Conservation (phyloP, 2,797 vertebrate species). For the Enteromius paludinosus region DNA sequence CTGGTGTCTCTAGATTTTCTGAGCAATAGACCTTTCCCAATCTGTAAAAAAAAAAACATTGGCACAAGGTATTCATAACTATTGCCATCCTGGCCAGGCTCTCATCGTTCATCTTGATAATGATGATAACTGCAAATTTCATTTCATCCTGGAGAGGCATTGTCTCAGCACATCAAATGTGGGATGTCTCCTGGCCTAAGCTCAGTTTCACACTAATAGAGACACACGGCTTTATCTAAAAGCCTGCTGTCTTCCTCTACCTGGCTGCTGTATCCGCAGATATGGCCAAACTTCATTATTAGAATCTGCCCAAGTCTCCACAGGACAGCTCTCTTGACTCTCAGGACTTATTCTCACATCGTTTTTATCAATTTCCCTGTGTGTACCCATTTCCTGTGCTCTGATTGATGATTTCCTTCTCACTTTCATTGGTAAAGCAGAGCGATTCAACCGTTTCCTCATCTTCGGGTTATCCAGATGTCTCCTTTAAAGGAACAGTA, state of each 20-base stretch:
- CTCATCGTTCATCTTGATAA: slow-evolving; percentile 43
- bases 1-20: background rate
- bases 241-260: slow-evolving; percentile 38
- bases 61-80: slow-evolving; percentile 30
- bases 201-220: slow-evolving; percentile 63
- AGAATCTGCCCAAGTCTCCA: slow-evolving; percentile 53
- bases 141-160: slow-evolving; percentile 57
- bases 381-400: slow-evolving; percentile 39
- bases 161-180: slow-evolving; percentile 54
- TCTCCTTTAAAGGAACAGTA: slow-evolving; percentile 18
- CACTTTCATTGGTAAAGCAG: slow-evolving; percentile 33
- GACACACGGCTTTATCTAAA: slow-evolving; percentile 57
- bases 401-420: slow-evolving; percentile 36
- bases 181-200: slow-evolving; percentile 51
- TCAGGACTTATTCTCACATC: slow-evolving; percentile 35
- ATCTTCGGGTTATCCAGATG: slow-evolving; percentile 20
- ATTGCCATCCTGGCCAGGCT: slow-evolving; percentile 39
- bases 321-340: slow-evolving; percentile 51
- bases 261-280: slow-evolving; percentile 52
- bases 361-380: slow-evolving; percentile 30
- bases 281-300: slow-evolving; percentile 55
- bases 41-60: background rate
- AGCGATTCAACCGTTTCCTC: background rate
- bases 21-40: background rate
- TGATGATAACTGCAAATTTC: slow-evolving; percentile 50